Conservation (phyloP, 2,113 vertebrate genomes). For the Chroicocephalus ridibundus region DNA sequence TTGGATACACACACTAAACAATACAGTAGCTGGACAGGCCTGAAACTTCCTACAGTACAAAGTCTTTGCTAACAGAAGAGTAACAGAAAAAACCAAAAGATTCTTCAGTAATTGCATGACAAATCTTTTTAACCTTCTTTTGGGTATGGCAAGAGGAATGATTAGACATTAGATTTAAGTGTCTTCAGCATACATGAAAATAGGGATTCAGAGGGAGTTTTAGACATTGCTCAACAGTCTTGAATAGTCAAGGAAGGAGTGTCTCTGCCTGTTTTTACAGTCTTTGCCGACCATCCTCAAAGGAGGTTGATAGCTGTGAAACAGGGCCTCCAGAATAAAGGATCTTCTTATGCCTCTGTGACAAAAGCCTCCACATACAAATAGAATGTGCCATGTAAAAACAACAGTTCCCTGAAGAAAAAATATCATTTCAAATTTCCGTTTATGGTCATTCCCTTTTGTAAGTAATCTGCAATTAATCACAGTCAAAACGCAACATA, state of each 20-base stretch:
- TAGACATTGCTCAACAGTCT: neutral
- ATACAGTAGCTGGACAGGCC: neutral
- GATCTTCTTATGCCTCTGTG: neutral
- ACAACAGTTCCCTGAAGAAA: neutral
- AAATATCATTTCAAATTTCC: neutral
- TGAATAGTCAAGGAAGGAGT: neutral
- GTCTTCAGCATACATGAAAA: neutral
- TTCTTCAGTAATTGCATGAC: neutral
- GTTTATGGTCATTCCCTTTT: neutral
- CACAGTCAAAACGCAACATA: neutral
- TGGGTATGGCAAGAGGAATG: neutral
- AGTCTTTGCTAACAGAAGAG: neutral
- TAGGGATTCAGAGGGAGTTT: neutral
- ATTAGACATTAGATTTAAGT: neutral
- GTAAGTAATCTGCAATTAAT: neutral
- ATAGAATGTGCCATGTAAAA: neutral
- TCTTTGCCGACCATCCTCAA: neutral
- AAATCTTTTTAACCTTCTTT: neutral
- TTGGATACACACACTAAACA: neutral
- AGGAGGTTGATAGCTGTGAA: neutral
- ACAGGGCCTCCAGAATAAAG: neutral
- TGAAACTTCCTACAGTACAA: accelerated
- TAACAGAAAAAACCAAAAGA: neutral
- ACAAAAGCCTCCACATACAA: neutral
- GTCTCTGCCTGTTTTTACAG: neutral